phyloP scores from a whole-genome alignment of 1,140 invertebrate genomes.

The Ditylenchus dipsaci region DNA sequence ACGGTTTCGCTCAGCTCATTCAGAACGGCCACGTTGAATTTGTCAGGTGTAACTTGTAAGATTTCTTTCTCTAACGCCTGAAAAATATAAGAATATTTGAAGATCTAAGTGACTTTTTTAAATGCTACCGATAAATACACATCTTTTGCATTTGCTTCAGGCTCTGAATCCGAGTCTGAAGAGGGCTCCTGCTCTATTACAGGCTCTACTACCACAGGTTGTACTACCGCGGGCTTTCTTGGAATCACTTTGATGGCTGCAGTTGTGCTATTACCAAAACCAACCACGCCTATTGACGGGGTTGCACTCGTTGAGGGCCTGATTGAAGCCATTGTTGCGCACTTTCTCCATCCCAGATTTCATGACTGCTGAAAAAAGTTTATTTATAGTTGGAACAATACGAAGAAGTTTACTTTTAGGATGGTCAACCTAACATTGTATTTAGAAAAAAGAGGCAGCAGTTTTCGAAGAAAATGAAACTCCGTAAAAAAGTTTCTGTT shows the following conservation, averaged over 20 bases:
- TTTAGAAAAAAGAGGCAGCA: no score
- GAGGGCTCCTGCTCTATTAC: neutral
- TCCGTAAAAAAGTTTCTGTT: no score
- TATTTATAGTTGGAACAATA: no score
- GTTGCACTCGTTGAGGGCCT: neutral
- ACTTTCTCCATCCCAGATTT: neutral
- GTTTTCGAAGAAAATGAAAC: no score
- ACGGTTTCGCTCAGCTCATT: neutral
- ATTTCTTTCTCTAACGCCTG: conserved; percentile 1
- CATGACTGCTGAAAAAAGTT: neutral
- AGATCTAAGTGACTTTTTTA: no score
- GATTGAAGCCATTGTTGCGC: neutral
- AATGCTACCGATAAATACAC: neutral
- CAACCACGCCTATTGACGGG: neutral
- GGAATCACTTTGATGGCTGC: neutral
- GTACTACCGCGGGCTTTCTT: neutral
- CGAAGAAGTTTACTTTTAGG: no score
- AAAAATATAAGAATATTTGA: neutral
- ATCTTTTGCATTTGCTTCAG: neutral
- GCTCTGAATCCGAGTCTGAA: neutral
- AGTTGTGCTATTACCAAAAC: neutral
- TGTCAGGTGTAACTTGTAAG: neutral
- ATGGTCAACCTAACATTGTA: no score
- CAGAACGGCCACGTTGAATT: neutral
- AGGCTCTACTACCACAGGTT: neutral